Evolutionary conservation across 2,797 vertebrate genomes (phyloP).

Genomic region (Artibeus lituratus): DNA sequence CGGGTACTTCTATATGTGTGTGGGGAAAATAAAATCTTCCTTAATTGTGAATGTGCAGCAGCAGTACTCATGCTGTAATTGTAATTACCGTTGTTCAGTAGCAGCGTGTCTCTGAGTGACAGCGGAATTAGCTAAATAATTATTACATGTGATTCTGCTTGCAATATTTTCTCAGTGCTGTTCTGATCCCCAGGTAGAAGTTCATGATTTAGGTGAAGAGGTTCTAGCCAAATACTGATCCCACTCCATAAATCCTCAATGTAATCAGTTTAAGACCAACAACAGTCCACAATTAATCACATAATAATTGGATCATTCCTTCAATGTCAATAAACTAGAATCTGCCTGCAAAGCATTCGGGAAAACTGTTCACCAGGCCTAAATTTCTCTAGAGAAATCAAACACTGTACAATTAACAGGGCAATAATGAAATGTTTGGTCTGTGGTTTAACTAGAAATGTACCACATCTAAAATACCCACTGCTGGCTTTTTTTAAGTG

Average conservation of each 20-base stretch:
- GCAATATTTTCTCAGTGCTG: constrained; percentile 4
- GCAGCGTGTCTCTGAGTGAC: constrained; percentile 61
- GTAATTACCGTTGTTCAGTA: constrained; percentile 70
- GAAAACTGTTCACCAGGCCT: constrained; percentile 39
- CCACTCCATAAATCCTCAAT: constrained; percentile 39
- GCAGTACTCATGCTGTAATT: constrained; percentile 22
- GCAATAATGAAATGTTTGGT: constrained; percentile 33
- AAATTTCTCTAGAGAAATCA: constrained; percentile 60
- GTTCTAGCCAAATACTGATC: constrained; percentile 62
- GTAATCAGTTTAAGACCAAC: constrained; percentile 41
- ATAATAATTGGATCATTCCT: constrained; percentile 70
- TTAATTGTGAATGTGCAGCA: constrained; percentile 62
- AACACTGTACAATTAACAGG: constrained; percentile 28
- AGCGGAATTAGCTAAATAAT: constrained; percentile 76
- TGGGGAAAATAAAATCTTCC: constrained; percentile 71
- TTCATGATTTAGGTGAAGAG: constrained; percentile 47
- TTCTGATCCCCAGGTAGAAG: constrained; percentile 58
- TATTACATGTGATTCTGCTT: constrained; percentile 47
- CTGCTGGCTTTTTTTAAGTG: neutral
- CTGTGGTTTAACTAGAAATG: constrained; percentile 58
- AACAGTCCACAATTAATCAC: constrained; percentile 71
- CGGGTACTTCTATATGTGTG: constrained; percentile 43
- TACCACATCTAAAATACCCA: neutral
- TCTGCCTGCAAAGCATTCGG: constrained; percentile 41
- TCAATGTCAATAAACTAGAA: constrained; percentile 67